Evolutionary conservation across 2,113 vertebrate genomes (phyloP).

Genomic region (Melanotaenia duboulayi): DNA sequence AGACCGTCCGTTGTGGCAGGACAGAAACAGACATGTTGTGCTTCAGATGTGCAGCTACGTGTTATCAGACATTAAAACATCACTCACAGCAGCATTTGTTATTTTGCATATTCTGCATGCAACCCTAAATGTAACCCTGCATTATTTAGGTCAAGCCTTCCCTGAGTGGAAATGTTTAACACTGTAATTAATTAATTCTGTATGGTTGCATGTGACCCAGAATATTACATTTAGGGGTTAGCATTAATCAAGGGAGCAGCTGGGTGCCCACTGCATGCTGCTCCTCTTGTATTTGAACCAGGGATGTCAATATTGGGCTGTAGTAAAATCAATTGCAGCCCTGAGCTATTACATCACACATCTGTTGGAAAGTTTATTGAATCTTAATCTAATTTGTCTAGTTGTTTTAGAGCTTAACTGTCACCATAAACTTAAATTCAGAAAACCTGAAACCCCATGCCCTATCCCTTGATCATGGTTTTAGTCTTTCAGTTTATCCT

Average conservation of each 20-base stretch:
- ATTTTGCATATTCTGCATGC: not conserved
- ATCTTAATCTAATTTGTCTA: not conserved
- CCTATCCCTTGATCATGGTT: no score
- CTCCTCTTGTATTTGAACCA: slow-evolving; percentile 19
- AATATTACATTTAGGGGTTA: slow-evolving; percentile 34
- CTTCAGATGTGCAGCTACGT: no score
- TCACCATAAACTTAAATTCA: not conserved
- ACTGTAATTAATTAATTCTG: slow-evolving; percentile 39
- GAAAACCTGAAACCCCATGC: not conserved
- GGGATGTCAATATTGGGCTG: slow-evolving; percentile 1
- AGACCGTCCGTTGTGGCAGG: no score
- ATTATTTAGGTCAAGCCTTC: slow-evolving; percentile 35
- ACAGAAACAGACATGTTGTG: no score
- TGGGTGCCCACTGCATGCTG: not conserved
- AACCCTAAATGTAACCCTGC: slow-evolving; percentile 1
- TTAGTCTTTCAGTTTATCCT: not conserved
- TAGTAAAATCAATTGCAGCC: slow-evolving; percentile 14
- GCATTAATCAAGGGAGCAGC: slow-evolving; percentile 22
- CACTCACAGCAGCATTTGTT: not conserved
- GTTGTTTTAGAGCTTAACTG: not conserved
- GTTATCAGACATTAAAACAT: not conserved
- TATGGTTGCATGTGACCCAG: slow-evolving; percentile 40
- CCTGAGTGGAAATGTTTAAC: slow-evolving; percentile 7
- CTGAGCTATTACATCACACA: not conserved
- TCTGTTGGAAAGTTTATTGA: not conserved